Evolutionary conservation across 2,888 invertebrate species (phyloP), one percentile per base, ranked within the genome.

Genomic region (Congeria kusceri): DNA sequence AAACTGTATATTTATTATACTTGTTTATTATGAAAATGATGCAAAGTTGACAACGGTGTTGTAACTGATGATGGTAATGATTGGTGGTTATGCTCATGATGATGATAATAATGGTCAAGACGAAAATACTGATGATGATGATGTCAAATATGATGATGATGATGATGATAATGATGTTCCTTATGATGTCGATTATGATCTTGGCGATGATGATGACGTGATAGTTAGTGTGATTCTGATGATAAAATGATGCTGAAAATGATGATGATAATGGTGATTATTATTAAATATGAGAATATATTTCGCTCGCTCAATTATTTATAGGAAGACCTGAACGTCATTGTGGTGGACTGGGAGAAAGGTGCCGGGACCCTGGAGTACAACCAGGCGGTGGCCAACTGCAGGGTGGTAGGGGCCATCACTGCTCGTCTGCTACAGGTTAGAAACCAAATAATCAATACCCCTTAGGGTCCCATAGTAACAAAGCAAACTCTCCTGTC

Each of bases 311-410:
- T n/a, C n/a, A n/a, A n/a, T n/a, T n/a, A n/a, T n/a, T n/a, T n/a
- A 3, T 70, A 87, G 87, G 85, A 73, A 29, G 78, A 84, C 46
- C 73, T 81, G 29, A 88, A 88, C 70, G 84, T 88, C 2, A 82
- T 87, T 15, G 62, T 61, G 0, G 87, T 87, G 0, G 80, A 87
- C 65, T 88, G 88, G 88, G 75, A 77, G 13, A 76, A 74, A 53
- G 87, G 88, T 0, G 87, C 87, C 1, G 82, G 83, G 20, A 73
- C 69, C 11, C 61, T 84, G 0, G 89, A 88, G 59, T 93, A 93
- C 77, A 85, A 88, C 11, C 87, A 92, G 69, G 91, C 92, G 1
- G 90, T 91, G 3, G 91, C 92, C 4, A 93, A 93, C 71, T 88
- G 91, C 5, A 79, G 92, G 58, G 89, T 91, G 0, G 92, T 92